Conservation (phyloP, 2,888 invertebrate genomes). For the Stictocephala bisonia region DNA sequence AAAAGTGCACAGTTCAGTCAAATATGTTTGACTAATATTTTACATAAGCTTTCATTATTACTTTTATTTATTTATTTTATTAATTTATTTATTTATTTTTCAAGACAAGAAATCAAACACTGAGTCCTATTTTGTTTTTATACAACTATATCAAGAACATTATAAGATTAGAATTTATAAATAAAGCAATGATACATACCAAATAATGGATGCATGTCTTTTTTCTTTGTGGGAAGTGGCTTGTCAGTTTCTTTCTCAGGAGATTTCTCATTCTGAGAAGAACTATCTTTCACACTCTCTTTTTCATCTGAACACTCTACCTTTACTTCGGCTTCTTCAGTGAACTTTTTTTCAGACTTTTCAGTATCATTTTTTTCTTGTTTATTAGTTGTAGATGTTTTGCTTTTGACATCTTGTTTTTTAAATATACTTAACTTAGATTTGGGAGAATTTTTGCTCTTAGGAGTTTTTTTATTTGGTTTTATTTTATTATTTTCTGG, state of each 20-base stretch:
- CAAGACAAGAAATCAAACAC: too few species aligned
- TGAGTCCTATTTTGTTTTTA: too few species aligned
- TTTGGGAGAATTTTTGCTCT: slow-evolving; percentile 49
- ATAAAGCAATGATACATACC: slow-evolving; percentile 54
- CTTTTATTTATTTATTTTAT: too few species aligned
- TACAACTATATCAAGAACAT: too few species aligned
- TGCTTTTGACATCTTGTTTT: background rate
- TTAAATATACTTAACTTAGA: slow-evolving; percentile 46
- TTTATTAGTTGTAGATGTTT: slow-evolving; percentile 44
- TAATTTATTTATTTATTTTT: too few species aligned
- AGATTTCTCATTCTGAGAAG: slow-evolving; percentile 50
- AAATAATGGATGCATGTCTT: slow-evolving; percentile 59
- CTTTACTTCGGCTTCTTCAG: slow-evolving; percentile 53
- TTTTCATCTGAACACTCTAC: slow-evolving; percentile 50
- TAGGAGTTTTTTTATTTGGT: slow-evolving; percentile 59
- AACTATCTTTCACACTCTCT: slow-evolving; percentile 48
- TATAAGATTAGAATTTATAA: too few species aligned
- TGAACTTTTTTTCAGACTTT: slow-evolving; percentile 49
- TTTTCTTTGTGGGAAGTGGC: slow-evolving; percentile 23
- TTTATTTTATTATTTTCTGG: background rate
- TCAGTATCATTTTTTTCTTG: slow-evolving; percentile 49
- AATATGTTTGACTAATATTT: too few species aligned
- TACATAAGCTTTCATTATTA: too few species aligned
- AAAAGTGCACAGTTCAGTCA: too few species aligned
- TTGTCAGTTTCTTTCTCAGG: slow-evolving; percentile 43